Conservation (phyloP, 2,888 invertebrate genomes). For the Seira ritae region DNA sequence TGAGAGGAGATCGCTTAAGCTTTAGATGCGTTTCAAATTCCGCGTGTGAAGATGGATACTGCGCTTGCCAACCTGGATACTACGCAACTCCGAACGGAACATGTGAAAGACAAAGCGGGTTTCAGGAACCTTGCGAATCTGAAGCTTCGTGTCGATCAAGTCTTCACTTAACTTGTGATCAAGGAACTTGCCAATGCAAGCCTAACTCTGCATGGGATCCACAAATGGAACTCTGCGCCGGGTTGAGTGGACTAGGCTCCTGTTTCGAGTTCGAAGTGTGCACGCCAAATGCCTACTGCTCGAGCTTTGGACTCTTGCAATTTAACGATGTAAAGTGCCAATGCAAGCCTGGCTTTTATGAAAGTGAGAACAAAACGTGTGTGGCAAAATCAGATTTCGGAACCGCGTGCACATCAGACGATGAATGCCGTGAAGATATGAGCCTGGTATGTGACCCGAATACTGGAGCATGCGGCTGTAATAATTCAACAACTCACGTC, state of each 20-base stretch:
- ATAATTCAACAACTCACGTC: conserved; percentile 31
- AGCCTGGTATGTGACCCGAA: conserved; percentile 30
- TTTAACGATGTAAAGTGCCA: conserved; percentile 42
- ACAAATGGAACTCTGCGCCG: conserved; percentile 35
- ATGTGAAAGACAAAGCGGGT: conserved; percentile 31
- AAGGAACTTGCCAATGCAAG: conserved; percentile 35
- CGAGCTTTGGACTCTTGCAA: conserved; percentile 49
- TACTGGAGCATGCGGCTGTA: conserved; percentile 22
- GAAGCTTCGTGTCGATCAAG: conserved; percentile 28
- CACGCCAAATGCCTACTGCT: conserved; percentile 31
- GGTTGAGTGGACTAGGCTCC: conserved; percentile 23
- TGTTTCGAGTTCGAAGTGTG: conserved; percentile 48
- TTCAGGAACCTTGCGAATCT: conserved; percentile 24
- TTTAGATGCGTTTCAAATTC: conserved; percentile 38
- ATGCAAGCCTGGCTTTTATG: conserved; percentile 38
- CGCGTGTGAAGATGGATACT: conserved; percentile 41
- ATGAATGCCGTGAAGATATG: conserved; percentile 41
- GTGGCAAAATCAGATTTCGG: conserved; percentile 5
- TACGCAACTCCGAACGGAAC: conserved; percentile 35
- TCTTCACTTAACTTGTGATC: conserved; percentile 39
- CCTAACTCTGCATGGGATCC: conserved; percentile 33
- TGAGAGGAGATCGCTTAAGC: conserved; percentile 30
- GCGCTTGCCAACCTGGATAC: conserved; percentile 37
- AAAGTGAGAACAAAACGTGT: conserved; percentile 25
- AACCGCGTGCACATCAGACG: conserved; percentile 1